Evolutionary conservation across 2,888 invertebrate species (phyloP).

Genomic region (Holacanthella duospinosa): DNA sequence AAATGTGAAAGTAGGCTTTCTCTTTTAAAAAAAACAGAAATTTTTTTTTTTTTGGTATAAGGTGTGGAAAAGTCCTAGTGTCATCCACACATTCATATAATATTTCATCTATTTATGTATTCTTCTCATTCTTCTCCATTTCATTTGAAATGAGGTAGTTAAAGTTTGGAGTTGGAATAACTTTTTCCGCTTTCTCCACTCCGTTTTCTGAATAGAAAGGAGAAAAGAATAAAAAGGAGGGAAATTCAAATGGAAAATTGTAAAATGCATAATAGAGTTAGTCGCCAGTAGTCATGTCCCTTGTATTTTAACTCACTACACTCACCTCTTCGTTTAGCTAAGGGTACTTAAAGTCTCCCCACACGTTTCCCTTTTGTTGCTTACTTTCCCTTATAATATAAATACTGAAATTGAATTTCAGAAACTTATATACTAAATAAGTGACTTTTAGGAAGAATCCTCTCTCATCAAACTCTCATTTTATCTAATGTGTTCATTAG

Average conservation of each 20-base stretch:
- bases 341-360: no score
- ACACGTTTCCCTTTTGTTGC: background rate
- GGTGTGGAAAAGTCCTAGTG: background rate
- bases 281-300: no score
- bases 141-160: slow-evolving; percentile 5
- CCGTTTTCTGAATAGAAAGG: background rate
- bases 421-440: no score
- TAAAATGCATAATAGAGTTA: background rate
- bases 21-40: background rate
- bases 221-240: slow-evolving; percentile 1
- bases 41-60: background rate
- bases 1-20: background rate
- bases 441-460: background rate
- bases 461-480: background rate
- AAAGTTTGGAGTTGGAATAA: slow-evolving; percentile 2
- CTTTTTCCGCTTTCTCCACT: background rate
- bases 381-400: no score
- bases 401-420: background rate
- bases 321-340: no score
- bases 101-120: slow-evolving; percentile 6
- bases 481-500: slow-evolving; percentile 9
- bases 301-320: no score
- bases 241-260: slow-evolving; percentile 4
- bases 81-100: slow-evolving; percentile 2
- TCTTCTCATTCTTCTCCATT: slow-evolving; percentile 6